These are phyloP conservation scores for Dicaeum eximium DNA, from an alignment of 2,113 vertebrate species.

Conservation along the genomic window DNA sequence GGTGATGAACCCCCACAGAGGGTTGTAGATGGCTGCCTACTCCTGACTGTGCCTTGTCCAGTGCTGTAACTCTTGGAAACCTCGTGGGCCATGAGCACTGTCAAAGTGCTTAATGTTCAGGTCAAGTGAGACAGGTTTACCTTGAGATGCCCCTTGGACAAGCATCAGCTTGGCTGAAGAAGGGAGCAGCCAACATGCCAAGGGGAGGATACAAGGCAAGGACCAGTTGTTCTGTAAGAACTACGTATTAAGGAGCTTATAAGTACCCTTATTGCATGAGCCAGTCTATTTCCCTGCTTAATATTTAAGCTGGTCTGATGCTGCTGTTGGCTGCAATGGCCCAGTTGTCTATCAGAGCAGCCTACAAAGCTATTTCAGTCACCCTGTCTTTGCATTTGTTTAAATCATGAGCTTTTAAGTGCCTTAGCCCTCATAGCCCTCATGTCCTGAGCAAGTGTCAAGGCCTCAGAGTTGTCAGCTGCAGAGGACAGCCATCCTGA, in stretches of 20 bases:
- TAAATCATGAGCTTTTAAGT: slow-evolving; percentile 26
- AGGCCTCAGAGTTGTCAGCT: neutral
- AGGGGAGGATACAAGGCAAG: neutral
- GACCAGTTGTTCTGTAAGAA: neutral
- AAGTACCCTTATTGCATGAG: neutral
- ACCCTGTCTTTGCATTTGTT: neutral
- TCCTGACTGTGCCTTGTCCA: fast-evolving
- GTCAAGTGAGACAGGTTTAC: neutral
- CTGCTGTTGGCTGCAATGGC: neutral
- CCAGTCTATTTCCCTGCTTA: slow-evolving; percentile 24
- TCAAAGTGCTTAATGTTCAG: neutral
- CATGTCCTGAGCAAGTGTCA: neutral
- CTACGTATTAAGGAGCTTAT: slow-evolving; percentile 5
- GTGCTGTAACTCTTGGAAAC: neutral
- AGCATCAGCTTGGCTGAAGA: neutral
- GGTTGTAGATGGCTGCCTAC: fast-evolving
- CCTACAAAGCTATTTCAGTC: slow-evolving; percentile 14
- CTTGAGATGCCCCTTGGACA: neutral
- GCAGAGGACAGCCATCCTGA: neutral
- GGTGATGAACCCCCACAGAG: neutral
- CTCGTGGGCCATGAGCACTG: neutral
- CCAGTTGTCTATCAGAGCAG: neutral
- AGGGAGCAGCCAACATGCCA: neutral
- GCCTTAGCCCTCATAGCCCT: neutral
- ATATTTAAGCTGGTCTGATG: slow-evolving; percentile 44